These are phyloP conservation scores for Scaptodrosophila latifasciaeformis DNA, from an alignment of 2,888 invertebrate species.

Conservation along the genomic window DNA sequence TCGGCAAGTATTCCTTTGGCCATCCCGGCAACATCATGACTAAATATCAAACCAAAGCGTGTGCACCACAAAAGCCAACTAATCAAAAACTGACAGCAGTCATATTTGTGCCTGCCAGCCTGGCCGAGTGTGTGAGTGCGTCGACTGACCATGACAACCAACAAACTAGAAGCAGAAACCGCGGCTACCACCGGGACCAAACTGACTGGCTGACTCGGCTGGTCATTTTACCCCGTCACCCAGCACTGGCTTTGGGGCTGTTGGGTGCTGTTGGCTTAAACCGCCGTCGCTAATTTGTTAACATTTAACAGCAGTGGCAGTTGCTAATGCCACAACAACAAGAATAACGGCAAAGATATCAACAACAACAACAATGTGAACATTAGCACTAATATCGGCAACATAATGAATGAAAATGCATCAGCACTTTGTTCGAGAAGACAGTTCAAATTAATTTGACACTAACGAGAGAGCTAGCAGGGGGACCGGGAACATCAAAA, in stretches of 20 bases:
- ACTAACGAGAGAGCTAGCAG: neutral
- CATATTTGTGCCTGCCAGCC: conserved; percentile 2
- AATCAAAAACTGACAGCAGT: conserved; percentile 45
- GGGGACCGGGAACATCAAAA: conserved; percentile 12
- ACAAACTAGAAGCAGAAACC: conserved; percentile 52
- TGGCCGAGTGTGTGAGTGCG: conserved; percentile 1
- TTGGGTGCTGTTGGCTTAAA: conserved; percentile 38
- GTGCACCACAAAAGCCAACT: conserved; percentile 28
- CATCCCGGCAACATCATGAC: neutral
- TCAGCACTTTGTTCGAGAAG: neutral
- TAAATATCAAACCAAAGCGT: neutral
- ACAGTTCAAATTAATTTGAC: neutral
- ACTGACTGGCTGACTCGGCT: neutral
- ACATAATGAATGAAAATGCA: conserved; percentile 33
- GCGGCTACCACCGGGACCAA: conserved; percentile 45
- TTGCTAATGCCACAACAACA: conserved; percentile 31
- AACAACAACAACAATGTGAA: neutral
- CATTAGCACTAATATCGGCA: conserved; percentile 17
- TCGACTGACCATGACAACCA: conserved; percentile 32
- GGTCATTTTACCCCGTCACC: neutral
- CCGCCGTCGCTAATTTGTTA: conserved; percentile 56
- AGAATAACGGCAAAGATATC: neutral
- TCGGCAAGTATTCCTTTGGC: conserved; percentile 14
- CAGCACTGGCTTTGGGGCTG: conserved; percentile 9
- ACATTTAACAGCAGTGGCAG: conserved; percentile 54